A percentile compares a stretch with the other conserved stretches of the same genome.
Evolutionary conservation across 2,113 vertebrate genomes (phyloP).

Genomic region (Scartelaos histophorus): DNA sequence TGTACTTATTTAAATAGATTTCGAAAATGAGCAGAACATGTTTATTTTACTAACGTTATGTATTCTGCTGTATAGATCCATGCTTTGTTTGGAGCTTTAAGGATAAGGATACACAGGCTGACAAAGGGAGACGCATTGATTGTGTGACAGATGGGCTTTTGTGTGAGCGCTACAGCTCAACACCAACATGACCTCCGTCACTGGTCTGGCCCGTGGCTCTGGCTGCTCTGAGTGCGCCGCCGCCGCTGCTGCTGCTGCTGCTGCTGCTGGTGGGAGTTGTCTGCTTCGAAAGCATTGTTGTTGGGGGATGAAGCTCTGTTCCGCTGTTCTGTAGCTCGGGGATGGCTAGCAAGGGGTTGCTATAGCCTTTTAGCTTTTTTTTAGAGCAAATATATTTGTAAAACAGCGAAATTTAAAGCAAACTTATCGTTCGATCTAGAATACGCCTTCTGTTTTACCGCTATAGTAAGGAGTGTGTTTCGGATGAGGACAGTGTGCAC

Average conservation of each 20-base stretch:
- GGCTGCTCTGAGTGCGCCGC: neutral
- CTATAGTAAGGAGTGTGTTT: slow-evolving; percentile 39
- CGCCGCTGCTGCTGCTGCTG: slow-evolving; percentile 69
- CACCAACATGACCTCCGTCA: slow-evolving; percentile 68
- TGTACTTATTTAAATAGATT: neutral
- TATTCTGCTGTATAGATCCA: neutral
- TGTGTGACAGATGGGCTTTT: slow-evolving; percentile 72
- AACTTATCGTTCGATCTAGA: slow-evolving; percentile 20
- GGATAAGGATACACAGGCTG: slow-evolving; percentile 7
- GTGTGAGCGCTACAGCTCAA: slow-evolving; percentile 53
- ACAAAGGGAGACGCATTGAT: slow-evolving; percentile 36
- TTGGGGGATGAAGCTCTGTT: slow-evolving; percentile 71
- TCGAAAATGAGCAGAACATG: neutral
- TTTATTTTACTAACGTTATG: neutral
- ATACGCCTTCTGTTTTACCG: slow-evolving; percentile 11
- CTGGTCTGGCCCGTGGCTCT: slow-evolving; percentile 7
- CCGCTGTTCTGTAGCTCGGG: slow-evolving; percentile 39
- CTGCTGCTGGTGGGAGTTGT: slow-evolving; percentile 76
- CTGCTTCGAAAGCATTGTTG: slow-evolving; percentile 77
- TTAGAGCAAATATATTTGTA: slow-evolving; percentile 35
- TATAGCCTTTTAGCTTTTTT: slow-evolving; percentile 38
- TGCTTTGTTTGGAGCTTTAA: slow-evolving; percentile 43
- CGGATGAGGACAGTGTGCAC: slow-evolving; percentile 77
- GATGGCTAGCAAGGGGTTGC: slow-evolving; percentile 46
- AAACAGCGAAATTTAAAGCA: slow-evolving; percentile 6